phyloP scores from a whole-genome alignment of 1,140 invertebrate species.

The Zaprionus camerounensis region DNA sequence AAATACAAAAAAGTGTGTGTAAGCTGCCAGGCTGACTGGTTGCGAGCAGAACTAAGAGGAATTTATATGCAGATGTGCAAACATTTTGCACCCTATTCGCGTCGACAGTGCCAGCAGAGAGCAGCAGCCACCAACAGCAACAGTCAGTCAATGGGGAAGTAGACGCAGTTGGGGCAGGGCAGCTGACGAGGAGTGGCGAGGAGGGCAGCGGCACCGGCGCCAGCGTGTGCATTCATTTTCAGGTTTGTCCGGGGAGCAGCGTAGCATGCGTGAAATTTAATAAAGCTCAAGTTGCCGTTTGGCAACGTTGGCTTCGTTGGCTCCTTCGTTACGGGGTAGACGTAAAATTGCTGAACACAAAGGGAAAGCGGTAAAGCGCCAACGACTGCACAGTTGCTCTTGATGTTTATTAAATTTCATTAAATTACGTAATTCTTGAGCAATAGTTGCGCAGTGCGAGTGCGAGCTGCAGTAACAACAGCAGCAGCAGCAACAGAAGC shows the following conservation, averaged over 20 bases:
- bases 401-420: constrained; percentile 81
- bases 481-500: constrained; percentile 33
- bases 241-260: constrained; percentile 59
- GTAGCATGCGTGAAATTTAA: constrained; percentile 79
- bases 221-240: constrained; percentile 73
- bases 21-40: constrained; percentile 69
- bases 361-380: constrained; percentile 23
- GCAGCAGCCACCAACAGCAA: constrained; percentile 22
- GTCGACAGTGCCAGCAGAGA: constrained; percentile 36
- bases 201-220: constrained; percentile 7
- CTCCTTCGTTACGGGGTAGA: neutral
- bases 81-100: constrained; percentile 79
- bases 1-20: constrained; percentile 60
- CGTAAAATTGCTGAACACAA: constrained; percentile 6
- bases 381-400: constrained; percentile 60
- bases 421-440: constrained; percentile 79
- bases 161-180: neutral
- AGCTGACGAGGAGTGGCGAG: neutral
- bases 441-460: constrained; percentile 40
- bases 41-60: constrained; percentile 77
- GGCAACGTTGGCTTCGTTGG: neutral
- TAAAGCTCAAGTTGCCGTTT: constrained; percentile 67
- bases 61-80: constrained; percentile 82
- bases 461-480: neutral
- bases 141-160: constrained; percentile 14